Percentiles rank a stretch among this genome's conserved stretches.
These are phyloP conservation scores for Trileptium ribeirensis DNA, from an alignment of 2,888 invertebrate genomes.

Conservation along the genomic window DNA sequence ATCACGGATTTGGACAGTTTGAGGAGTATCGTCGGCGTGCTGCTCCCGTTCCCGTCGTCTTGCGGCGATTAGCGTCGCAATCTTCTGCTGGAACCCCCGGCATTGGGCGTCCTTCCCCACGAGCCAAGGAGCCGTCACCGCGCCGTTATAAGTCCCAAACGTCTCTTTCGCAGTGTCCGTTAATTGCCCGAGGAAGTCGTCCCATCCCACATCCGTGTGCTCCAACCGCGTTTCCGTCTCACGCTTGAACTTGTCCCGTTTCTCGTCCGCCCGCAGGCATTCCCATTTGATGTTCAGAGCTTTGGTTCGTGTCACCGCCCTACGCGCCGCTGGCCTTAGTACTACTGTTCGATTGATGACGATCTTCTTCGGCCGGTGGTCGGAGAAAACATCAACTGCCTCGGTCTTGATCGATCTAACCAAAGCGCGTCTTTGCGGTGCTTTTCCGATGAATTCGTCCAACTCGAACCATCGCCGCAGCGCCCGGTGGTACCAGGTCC, in stretches of 20 bases:
- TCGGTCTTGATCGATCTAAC: not conserved
- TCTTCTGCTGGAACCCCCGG: not conserved
- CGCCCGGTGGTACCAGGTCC: not conserved
- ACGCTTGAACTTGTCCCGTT: not conserved
- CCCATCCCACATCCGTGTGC: not conserved
- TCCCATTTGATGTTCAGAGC: not conserved
- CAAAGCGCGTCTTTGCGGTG: not conserved
- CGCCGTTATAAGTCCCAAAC: no score
- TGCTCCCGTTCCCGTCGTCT: not conserved
- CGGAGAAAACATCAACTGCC: not conserved
- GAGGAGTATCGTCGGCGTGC: not conserved
- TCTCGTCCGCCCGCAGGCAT: no score
- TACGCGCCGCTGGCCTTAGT: not conserved
- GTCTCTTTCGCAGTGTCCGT: not conserved
- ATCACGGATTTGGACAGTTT: not conserved
- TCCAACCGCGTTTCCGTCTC: not conserved
- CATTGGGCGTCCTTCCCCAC: no score
- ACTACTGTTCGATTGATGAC: not conserved
- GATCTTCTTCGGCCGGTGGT: not conserved
- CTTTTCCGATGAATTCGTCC: not conserved
- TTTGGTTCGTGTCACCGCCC: not conserved
- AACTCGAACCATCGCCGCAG: not conserved
- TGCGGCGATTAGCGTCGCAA: not conserved
- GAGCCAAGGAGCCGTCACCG: not conserved
- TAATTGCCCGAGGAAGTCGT: not conserved